A percentile compares a stretch with the other conserved stretches of the same genome.
Conservation (phyloP, 2,797 vertebrate species). For the Hirundo rustica region DNA sequence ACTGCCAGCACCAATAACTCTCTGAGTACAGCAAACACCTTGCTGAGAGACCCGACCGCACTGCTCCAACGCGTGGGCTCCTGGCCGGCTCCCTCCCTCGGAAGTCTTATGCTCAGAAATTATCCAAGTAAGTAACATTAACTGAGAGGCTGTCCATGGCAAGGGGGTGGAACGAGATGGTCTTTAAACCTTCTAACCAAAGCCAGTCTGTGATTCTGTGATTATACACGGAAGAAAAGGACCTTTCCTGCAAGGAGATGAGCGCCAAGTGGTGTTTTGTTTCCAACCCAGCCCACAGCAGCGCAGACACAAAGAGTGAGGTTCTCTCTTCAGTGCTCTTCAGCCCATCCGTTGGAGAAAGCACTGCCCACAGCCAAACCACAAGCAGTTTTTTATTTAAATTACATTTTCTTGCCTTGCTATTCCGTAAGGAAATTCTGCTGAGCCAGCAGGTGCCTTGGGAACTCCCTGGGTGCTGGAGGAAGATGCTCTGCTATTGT, state of each 20-base stretch:
- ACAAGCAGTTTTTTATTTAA: background rate
- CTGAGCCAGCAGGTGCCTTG: background rate
- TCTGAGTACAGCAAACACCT: background rate
- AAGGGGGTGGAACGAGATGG: background rate
- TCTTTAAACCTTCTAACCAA: background rate
- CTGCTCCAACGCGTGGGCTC: rapidly evolving
- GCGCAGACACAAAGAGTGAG: rapidly evolving
- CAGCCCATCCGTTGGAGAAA: background rate
- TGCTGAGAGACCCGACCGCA: rapidly evolving
- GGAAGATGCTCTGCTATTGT: background rate
- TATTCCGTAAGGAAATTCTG: background rate
- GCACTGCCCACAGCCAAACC: background rate
- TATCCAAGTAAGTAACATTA: background rate
- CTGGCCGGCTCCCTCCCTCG: rapidly evolving
- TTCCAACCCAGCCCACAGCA: background rate
- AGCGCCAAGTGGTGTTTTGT: background rate
- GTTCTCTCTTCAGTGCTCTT: background rate
- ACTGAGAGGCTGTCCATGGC: background rate
- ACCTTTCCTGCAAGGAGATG: background rate
- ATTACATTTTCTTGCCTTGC: background rate
- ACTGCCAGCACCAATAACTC: background rate
- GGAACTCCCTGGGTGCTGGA: background rate
- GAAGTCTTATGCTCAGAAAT: background rate
- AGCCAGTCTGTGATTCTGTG: background rate
- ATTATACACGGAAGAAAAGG: background rate